Base-by-base conservation (phyloP, 2,888 invertebrate genomes). In the Brachyopa scutellaris region DNA sequence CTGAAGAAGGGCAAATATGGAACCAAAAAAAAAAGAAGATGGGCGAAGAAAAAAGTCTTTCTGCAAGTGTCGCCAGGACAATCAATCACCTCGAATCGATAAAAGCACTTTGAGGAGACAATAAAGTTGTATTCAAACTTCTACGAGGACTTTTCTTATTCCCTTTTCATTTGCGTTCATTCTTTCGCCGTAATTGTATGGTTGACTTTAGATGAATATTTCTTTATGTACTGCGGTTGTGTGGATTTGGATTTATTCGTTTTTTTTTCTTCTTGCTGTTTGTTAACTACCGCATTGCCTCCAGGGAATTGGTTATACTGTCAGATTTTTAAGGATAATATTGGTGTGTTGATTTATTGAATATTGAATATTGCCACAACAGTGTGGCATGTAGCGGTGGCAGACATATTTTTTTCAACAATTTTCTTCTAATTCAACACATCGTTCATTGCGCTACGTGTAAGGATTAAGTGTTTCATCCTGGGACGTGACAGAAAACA, bases 141-240 rank as follows among this genome's bases (percentile, higher is more conserved):
- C 62, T 69, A 47, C 51, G 55, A 29, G 64, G 38, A 36, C 61
- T 62, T 78, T 53, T 19, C 19, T 17, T 42, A 6, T 23, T 21
- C 26, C 19, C 21, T 26, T 51, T 26, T 9, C 26, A 26, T 26
- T 15, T 8, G 7, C n/a, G 5, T 42, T 45, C n/a, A n/a, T 67
- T 74, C 67, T 66, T 47, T 61, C 21, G 55, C 64, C 74, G 62
- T 80, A 74, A 82, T 82, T 82, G 80, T 70, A 69, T 59, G 80
- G 76, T 76, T 82, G 76, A 74, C 80, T 82, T 76, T 70, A 76
- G 80, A 82, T 76, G 69, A 82, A 82, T 82, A 82, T 82, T 82
- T 76, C 69, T 76, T 82, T 82, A 61, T 64, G 76, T 70, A 21
- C 51, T 42, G 62, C 38, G n/a, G n/a, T n/a, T n/a, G n/a, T 69